Conservation (phyloP, 1,140 invertebrate genomes). For the Drosophila albomicans region DNA sequence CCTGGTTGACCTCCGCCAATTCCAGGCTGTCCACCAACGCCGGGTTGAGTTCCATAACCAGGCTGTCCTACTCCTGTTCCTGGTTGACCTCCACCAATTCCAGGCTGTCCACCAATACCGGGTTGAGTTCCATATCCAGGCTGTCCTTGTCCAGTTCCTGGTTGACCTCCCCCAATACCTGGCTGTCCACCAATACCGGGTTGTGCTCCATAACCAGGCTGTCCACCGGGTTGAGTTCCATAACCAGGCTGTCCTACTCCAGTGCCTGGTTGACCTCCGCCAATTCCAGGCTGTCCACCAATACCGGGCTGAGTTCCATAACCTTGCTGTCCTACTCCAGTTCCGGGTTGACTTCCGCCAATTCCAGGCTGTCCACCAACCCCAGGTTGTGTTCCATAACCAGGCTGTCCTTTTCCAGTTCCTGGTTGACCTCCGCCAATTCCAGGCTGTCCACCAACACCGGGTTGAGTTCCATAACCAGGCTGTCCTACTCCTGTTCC, state of each 20-base stretch:
- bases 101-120: slow-evolving; percentile 20
- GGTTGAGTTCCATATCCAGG: slow-evolving; percentile 18
- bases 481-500: slow-evolving; percentile 17
- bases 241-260: slow-evolving; percentile 25
- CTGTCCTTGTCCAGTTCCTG: slow-evolving; percentile 24
- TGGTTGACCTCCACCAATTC: slow-evolving; percentile 12
- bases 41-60: slow-evolving; percentile 12
- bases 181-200: slow-evolving; percentile 4
- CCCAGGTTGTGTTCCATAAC: slow-evolving; percentile 18
- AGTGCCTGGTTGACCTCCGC: slow-evolving; percentile 16
- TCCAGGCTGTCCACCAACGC: slow-evolving; percentile 12
- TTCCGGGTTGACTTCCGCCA: slow-evolving; percentile 17
- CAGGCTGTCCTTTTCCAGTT: slow-evolving; percentile 1
- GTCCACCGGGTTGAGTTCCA: slow-evolving; percentile 16
- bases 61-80: slow-evolving; percentile 3
- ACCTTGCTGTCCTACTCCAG: slow-evolving; percentile 20
- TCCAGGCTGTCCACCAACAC: slow-evolving; percentile 21
- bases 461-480: slow-evolving; percentile 24
- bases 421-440: slow-evolving; percentile 15
- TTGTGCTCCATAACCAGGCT: slow-evolving; percentile 20
- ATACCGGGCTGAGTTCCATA: slow-evolving; percentile 16
- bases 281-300: slow-evolving; percentile 23
- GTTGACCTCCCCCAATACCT: slow-evolving; percentile 21
- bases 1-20: slow-evolving; percentile 26
- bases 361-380: slow-evolving; percentile 23